Conservation (phyloP, 92 coral and sea anemone species). For the Palythoa grandiflora region DNA sequence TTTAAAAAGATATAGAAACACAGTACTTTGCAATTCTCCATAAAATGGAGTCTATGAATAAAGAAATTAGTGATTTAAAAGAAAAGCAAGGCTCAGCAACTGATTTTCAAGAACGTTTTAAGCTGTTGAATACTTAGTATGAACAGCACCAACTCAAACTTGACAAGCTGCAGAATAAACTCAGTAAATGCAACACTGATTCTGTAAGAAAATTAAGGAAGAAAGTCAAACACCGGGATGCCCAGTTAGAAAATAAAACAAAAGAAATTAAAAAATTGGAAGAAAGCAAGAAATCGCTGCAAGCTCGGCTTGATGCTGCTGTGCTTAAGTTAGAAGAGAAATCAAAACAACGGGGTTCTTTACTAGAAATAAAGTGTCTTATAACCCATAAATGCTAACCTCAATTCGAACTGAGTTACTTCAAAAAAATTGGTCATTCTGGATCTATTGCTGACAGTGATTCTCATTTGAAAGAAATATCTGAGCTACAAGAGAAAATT, state of each 20-base stretch:
- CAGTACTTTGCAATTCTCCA: slow-evolving; percentile 3
- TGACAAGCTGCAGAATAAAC: not conserved
- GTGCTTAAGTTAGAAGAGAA: too few relatives aligned
- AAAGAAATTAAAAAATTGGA: not conserved
- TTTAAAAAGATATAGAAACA: not conserved
- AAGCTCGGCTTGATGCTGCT: too few relatives aligned
- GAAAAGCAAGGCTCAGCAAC: slow-evolving; percentile 16
- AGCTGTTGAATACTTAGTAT: not conserved
- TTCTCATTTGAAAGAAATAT: too few relatives aligned
- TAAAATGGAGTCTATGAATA: slow-evolving; percentile 1
- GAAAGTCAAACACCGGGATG: not conserved
- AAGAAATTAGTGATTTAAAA: not conserved
- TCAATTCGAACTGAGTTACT: too few relatives aligned
- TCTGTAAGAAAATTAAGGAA: not conserved
- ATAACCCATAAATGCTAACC: too few relatives aligned
- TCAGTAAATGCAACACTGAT: not conserved
- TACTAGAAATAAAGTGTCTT: too few relatives aligned
- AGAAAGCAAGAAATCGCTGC: not conserved
- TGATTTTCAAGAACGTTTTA: not conserved
- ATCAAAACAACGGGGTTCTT: too few relatives aligned
- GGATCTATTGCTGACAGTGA: too few relatives aligned
- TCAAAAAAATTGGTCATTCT: too few relatives aligned
- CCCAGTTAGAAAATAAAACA: not conserved
- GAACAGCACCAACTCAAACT: slow-evolving; percentile 14
- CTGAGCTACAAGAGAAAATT: too few relatives aligned